Evolutionary conservation across 2,888 invertebrate species (phyloP), one percentile per base, ranked within the genome.

Genomic region (Dione juno): DNA sequence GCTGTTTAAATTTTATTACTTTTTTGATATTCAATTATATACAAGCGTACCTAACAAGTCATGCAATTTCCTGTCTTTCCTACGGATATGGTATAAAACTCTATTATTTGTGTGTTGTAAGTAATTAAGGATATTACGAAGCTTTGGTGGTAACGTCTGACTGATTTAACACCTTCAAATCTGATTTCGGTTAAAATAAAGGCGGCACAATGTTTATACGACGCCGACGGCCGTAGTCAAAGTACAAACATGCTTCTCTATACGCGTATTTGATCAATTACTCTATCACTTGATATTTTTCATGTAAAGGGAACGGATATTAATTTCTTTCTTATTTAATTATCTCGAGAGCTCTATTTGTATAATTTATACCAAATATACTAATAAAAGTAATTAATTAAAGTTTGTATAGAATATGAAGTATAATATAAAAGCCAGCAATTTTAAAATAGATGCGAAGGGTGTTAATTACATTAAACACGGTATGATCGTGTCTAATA

Each of bases 381-480:
- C 10, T 59, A 0, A 28, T 19, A 16, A 63, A 48, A 16, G 13
- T 37, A 50, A 50, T 50, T 37, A 10, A 16, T 16, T 37, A 13
- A 45, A 45, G 13, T 48, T 40, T 50, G 50, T 19, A 50, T 35
- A 16, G 28, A 45, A 48, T n/a, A 48, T 11, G 37, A 37, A 19
- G 50, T 19, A 37, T 48, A 35, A 14, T 48, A 37, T 37, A 61
- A 48, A 16, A 57, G 43, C 35, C 13, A 48, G 41, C 59, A n/a
- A 58, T 64, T 67, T 66, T 43, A 70, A 72, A 70, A 71, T 73
- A 66, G 66, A 61, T n/a, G 40, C 28, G 13, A 52, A 66, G 54
- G 63, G 70, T 63, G 72, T 65, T 74, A 74, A 74, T 74, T 71
- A 67, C 70, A 57, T 72, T 67, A 71, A 67, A 73, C 65, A 70